phyloP scores from a whole-genome alignment of 2,888 invertebrate genomes.

The Campopleginae sp. region DNA sequence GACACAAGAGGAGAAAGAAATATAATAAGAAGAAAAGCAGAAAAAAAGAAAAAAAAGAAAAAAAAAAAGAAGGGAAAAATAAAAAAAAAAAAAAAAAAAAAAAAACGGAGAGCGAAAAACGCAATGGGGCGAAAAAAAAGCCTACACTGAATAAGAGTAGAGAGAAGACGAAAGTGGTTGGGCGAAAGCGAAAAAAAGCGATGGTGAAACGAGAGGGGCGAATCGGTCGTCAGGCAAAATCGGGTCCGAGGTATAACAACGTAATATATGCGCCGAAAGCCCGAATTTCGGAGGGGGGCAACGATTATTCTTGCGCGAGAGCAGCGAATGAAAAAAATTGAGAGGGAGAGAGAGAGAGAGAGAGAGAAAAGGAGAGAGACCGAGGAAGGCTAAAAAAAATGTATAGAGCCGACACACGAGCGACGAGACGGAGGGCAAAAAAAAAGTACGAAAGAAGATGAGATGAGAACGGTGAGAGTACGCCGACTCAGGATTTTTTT shows the following conservation, averaged over 20 bases:
- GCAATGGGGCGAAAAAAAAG: conserved; percentile 7
- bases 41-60: too few relatives aligned
- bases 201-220: conserved; percentile 44
- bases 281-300: conserved; percentile 31
- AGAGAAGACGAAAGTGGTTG: conserved; percentile 27
- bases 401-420: conserved; percentile 54
- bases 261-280: conserved; percentile 32
- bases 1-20: neutral
- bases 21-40: too few relatives aligned
- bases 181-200: conserved; percentile 30
- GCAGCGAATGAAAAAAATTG: conserved; percentile 65
- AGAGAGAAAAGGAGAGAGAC: conserved; percentile 68
- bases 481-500: conserved; percentile 57
- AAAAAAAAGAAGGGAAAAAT: neutral
- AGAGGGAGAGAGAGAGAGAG: conserved; percentile 28
- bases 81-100: too few relatives aligned
- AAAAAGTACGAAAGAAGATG: conserved; percentile 47
- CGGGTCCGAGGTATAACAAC: conserved; percentile 19
- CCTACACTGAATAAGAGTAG: conserved; percentile 42
- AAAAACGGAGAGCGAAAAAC: conserved; percentile 18
- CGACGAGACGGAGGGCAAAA: conserved; percentile 65
- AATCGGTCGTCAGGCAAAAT: conserved; percentile 24
- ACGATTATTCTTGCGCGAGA: conserved; percentile 57
- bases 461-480: conserved; percentile 57
- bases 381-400: conserved; percentile 6